phyloP scores from a whole-genome alignment of 2,113 vertebrate genomes.

The Bos taurus region DNA sequence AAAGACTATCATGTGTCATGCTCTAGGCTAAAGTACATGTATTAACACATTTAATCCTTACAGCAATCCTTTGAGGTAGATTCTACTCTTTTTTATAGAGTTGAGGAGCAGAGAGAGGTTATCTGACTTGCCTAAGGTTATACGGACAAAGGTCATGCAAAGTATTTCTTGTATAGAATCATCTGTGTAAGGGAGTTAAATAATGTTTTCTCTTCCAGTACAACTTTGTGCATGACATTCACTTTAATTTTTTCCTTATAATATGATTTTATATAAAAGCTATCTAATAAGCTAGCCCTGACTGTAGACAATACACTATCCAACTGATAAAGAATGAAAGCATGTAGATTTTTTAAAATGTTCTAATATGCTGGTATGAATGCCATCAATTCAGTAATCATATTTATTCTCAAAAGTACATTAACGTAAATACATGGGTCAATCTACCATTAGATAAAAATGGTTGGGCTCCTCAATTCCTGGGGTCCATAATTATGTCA shows the following conservation, averaged over 20 bases:
- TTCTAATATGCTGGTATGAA: background rate
- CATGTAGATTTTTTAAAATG: background rate
- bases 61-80: background rate
- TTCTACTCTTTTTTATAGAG: background rate
- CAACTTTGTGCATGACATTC: background rate
- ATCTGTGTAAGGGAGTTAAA: background rate
- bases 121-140: background rate
- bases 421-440: background rate
- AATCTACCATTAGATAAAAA: constrained; percentile 18
- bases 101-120: background rate
- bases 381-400: background rate
- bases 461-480: background rate
- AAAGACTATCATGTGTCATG: background rate
- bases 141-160: background rate
- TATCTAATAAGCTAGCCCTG: background rate
- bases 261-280: background rate
- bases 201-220: background rate
- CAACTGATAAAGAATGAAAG: background rate
- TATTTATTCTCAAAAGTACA: background rate
- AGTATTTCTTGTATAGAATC: background rate
- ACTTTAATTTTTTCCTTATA: background rate
- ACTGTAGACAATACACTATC: background rate
- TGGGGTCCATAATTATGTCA: background rate
- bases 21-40: background rate
- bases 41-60: background rate